Evolutionary conservation across 2,797 vertebrate genomes (phyloP).

Genomic region (Pangasius djambal): DNA sequence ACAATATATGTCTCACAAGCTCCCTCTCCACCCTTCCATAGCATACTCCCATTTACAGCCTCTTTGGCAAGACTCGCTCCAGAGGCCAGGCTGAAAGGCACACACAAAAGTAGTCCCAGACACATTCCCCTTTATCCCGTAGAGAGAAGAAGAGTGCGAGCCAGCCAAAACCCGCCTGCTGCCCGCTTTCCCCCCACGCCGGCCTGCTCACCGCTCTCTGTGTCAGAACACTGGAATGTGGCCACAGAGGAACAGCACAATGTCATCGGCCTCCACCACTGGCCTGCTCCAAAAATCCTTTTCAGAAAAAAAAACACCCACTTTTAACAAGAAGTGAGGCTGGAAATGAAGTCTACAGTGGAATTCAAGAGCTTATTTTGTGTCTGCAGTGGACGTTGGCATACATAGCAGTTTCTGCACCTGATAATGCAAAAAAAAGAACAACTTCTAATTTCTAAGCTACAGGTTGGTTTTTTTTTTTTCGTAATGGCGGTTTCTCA

Average conservation of each 20-base stretch:
- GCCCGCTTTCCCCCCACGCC: slow-evolving; percentile 56
- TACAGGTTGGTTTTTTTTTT: neutral
- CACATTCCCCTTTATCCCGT: slow-evolving; percentile 65
- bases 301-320: slow-evolving; percentile 28
- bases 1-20: slow-evolving; percentile 27
- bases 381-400: slow-evolving; percentile 10
- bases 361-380: slow-evolving; percentile 18
- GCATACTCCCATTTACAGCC: slow-evolving; percentile 62
- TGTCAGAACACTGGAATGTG: slow-evolving; percentile 57
- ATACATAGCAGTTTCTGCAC: slow-evolving; percentile 8
- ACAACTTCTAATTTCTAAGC: neutral
- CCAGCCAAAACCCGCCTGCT: slow-evolving; percentile 65
- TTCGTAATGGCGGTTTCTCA: neutral
- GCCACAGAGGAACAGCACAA: slow-evolving; percentile 47
- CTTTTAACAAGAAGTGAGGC: slow-evolving; percentile 32
- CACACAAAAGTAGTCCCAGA: slow-evolving; percentile 63
- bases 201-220: slow-evolving; percentile 48
- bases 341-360: slow-evolving; percentile 28
- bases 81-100: slow-evolving; percentile 55
- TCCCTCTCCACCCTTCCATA: slow-evolving; percentile 48
- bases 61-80: slow-evolving; percentile 59
- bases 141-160: slow-evolving; percentile 42
- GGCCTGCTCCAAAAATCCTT: slow-evolving; percentile 22
- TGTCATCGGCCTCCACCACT: slow-evolving; percentile 48
- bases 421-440: slow-evolving; percentile 15